Evolutionary conservation across 2,888 invertebrate species (phyloP), one percentile per base, ranked within the genome.

Genomic region (Drosophila colorata): DNA sequence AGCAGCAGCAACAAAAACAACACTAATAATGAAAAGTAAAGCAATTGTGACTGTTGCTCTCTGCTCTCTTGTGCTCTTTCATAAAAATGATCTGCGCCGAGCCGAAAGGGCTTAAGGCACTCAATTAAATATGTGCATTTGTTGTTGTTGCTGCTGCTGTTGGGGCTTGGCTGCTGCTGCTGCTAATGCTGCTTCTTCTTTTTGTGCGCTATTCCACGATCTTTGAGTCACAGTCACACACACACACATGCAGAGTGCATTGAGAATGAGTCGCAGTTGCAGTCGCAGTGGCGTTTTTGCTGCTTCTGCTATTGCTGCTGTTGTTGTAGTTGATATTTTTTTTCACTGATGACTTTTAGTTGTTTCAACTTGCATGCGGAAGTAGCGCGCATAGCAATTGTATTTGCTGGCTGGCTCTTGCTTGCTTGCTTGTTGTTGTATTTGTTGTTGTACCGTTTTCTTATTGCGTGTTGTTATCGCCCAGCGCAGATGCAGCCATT

Each of bases 291-390:
- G 44, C 65, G 53, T 51, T 64, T 66, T 55, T 55, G 46, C 43
- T 52, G 35, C 40, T 58, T 46, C 18, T 35, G 64, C 37, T 68
- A 46, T 33, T 44, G 68, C 18, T 70, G 31, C 47, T 41, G 47
- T 14, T 57, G 47, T 60, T 28, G 53, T 53, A 31, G 33, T 13
- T 33, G 33, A 13, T 33, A 33, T 28, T 33, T 33, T 51, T 69
- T 25, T 56, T 51, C 65, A 69, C 69, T 69, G 76, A 73, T 76
- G 77, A 77, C 77, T 78, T 78, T 78, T 78, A 80, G 78, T 72
- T 82, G 80, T 73, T 79, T 72, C 41, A 72, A 87, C 81, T 81
- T 84, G 79, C 81, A 87, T 82, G 83, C 87, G 87, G 88, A 82
- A 85, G 84, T 73, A 76, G 67, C 69, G 71, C 43, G 74, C 68